Conservation (phyloP, 35 echinoderm and acorn worm genomes). For the Lytechinus variegatus region DNA sequence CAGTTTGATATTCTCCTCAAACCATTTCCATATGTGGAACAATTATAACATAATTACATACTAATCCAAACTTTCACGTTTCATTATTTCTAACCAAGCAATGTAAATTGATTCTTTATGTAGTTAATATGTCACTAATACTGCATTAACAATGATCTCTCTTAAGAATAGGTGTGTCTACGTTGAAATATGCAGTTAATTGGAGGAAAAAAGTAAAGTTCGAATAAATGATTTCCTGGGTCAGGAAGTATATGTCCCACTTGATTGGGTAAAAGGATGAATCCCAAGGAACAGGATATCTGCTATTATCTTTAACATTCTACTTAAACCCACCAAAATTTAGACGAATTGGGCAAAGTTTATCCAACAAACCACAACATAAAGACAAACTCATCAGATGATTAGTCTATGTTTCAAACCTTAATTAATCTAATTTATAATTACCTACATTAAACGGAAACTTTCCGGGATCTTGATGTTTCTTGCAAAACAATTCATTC, state of each 20-base stretch:
- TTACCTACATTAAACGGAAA: no score
- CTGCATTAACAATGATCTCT: background rate
- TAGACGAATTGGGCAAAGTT: background rate
- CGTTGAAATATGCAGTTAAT: background rate
- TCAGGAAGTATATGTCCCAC: background rate
- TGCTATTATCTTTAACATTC: slow-evolving; percentile 7
- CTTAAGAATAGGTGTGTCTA: background rate
- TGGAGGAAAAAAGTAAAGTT: background rate
- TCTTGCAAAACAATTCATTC: no score
- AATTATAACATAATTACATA: background rate
- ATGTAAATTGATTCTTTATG: background rate
- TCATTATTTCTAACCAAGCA: background rate
- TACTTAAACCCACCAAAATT: background rate
- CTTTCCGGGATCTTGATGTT: no score
- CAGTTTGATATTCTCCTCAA: background rate
- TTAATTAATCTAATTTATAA: background rate
- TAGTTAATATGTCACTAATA: background rate
- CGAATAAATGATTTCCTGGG: background rate
- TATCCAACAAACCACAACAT: background rate
- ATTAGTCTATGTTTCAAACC: background rate
- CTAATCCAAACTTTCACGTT: background rate
- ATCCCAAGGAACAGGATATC: background rate
- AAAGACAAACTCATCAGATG: background rate
- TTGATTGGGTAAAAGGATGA: background rate
- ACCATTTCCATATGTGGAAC: background rate